Evolutionary conservation across 2,113 vertebrate genomes (phyloP).

Genomic region (Cyanocitta stelleri): DNA sequence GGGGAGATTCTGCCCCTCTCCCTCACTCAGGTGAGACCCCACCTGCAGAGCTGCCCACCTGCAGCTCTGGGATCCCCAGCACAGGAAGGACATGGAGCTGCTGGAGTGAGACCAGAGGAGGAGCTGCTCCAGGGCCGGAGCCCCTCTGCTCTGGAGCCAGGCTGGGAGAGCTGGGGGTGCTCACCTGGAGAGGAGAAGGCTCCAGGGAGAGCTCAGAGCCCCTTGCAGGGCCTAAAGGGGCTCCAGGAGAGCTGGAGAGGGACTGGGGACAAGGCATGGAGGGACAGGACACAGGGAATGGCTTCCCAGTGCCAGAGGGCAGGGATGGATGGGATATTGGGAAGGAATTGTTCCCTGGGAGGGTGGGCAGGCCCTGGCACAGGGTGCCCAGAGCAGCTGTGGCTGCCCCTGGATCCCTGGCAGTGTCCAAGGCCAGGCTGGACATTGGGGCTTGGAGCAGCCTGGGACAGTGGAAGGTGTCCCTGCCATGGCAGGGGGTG

Average conservation of each 20-base stretch:
- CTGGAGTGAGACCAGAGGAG: not conserved
- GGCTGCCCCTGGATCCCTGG: not conserved
- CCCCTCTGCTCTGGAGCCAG: not conserved
- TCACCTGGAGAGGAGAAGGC: not conserved
- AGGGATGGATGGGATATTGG: not conserved
- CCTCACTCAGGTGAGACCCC: not conserved
- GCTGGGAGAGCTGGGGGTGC: not conserved
- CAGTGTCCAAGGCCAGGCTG: fast-evolving
- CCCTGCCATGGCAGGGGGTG: not conserved
- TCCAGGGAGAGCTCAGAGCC: not conserved
- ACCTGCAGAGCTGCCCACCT: not conserved
- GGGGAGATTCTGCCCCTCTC: not conserved
- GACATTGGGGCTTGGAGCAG: not conserved
- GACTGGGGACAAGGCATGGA: not conserved
- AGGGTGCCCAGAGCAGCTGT: not conserved
- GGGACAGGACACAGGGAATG: not conserved
- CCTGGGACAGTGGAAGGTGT: not conserved
- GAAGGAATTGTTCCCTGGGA: not conserved
- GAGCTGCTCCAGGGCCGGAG: not conserved
- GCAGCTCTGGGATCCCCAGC: fast-evolving
- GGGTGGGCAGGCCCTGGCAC: too few species aligned
- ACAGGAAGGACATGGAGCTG: not conserved
- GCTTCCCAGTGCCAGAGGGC: not conserved
- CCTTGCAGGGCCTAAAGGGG: not conserved
- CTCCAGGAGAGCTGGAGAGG: not conserved